Base-by-base conservation (phyloP, 2,113 vertebrate genomes). In the Trogon melanurus region DNA sequence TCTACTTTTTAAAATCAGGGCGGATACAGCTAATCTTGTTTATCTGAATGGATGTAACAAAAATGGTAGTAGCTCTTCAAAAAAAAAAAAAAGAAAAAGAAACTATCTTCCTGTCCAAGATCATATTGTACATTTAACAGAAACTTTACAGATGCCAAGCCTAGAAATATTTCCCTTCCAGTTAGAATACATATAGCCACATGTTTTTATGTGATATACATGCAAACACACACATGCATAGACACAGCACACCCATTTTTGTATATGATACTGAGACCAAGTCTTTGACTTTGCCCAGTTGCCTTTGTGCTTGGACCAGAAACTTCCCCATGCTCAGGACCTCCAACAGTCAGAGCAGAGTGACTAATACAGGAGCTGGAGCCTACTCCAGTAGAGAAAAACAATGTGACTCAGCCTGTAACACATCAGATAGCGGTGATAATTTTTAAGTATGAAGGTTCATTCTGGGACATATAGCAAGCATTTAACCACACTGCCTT, bases 401-500 rank as follows among this genome's bases (percentile, higher is more conserved):
- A 1, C 26, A 58, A 16, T 7, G 2, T 36, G 71, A 73, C n/a
- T 85, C 81, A 51, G 34, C 67, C 44, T 16, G 2, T 6, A 78
- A 34, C 11, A 26, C 38, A 58, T 13, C 64, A 85, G 44, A 41
- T 29, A 60, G 11, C 8, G 9, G 32, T 15, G 58, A 34, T 34
- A 14, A 44, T 53, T 54, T 45, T 60, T 5, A 78, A n/a, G 29
- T 4, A 29, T 5, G 11, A 34, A 48, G 23, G 20, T n/a, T 83
- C 58, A 20, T 22, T 34, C 36, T n/a, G 41, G 18, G 27, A 56
- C 44, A 62, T 50, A 18, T 16, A 80, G 57, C 16, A 36, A 47
- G 29, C 16, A 44, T 50, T 79, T 53, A 20, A 13, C 10, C 7
- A 13, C 0, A 0, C 32, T 1, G 1, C 32, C 41, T 73, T 32